Conservation (phyloP, 2,797 vertebrate species). For the Babyrousa celebensis region DNA sequence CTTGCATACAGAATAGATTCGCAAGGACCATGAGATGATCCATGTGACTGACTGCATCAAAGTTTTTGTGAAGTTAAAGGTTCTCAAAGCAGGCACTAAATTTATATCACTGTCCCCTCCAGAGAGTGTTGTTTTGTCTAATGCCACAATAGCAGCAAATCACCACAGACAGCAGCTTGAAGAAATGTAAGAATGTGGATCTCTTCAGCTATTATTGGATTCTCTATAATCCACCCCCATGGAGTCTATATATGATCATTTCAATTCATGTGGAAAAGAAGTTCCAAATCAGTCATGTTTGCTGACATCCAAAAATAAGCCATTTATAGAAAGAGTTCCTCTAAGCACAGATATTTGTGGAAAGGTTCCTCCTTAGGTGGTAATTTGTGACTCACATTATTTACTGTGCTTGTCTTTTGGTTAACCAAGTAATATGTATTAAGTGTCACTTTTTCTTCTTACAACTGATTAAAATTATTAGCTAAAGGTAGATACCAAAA, state of each 20-base stretch:
- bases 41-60: not conserved
- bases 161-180: not conserved
- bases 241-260: constrained; percentile 29
- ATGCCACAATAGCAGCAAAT: not conserved
- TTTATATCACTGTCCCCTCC: not conserved
- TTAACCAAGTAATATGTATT: constrained; percentile 16
- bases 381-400: constrained; percentile 30
- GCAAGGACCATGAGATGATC: not conserved
- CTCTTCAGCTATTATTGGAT: constrained; percentile 50
- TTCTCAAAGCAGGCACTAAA: constrained; percentile 8
- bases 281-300: constrained; percentile 56
- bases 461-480: not conserved
- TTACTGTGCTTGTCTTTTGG: not conserved
- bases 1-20: constrained; percentile 47
- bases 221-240: constrained; percentile 30
- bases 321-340: constrained; percentile 60
- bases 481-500: constrained; percentile 9
- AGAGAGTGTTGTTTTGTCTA: not conserved
- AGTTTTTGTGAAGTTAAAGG: not conserved
- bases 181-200: not conserved
- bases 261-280: constrained; percentile 68
- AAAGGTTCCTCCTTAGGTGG: constrained; percentile 28
- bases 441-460: constrained; percentile 31
- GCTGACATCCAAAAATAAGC: constrained; percentile 65
- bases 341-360: not conserved